A percentile compares a stretch with the other conserved stretches of the same genome.
phyloP scores from a whole-genome alignment of 2,888 invertebrate genomes.

The Phortica magna region DNA sequence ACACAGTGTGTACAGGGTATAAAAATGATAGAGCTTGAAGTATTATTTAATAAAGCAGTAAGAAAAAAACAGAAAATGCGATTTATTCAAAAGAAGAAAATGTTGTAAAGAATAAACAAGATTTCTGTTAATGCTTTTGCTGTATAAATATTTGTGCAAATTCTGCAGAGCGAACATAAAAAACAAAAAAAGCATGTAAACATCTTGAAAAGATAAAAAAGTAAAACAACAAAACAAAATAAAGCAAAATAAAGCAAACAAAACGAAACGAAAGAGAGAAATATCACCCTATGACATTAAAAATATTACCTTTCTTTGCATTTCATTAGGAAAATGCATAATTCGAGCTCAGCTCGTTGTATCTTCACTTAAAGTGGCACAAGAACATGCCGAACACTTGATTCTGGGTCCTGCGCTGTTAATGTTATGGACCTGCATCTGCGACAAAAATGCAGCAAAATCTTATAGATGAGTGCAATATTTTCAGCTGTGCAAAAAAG shows the following conservation, averaged over 20 bases:
- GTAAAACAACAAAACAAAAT: neutral
- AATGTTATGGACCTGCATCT: neutral
- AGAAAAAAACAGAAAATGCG: neutral
- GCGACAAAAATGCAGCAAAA: neutral
- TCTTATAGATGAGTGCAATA: neutral
- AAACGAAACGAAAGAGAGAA: conserved; percentile 9
- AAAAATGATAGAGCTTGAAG: too few species aligned
- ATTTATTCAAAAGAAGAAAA: neutral
- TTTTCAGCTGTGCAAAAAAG: neutral
- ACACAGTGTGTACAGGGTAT: too few species aligned
- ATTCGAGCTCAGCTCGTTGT: conserved; percentile 18
- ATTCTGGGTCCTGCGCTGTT: neutral
- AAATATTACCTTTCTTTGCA: conserved; percentile 29
- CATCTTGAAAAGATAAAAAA: conserved; percentile 12
- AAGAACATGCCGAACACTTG: neutral
- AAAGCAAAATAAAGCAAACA: neutral
- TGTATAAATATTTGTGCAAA: conserved; percentile 16
- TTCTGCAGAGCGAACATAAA: neutral
- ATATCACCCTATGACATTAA: conserved; percentile 7
- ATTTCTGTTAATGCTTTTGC: neutral
- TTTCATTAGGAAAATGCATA: conserved; percentile 38
- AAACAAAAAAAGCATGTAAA: neutral
- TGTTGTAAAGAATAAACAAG: neutral
- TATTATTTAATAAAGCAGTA: too few species aligned
- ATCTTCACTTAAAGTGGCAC: neutral